phyloP scores from a whole-genome alignment of 2,797 vertebrate genomes.

The Pogoniulus pusillus region DNA sequence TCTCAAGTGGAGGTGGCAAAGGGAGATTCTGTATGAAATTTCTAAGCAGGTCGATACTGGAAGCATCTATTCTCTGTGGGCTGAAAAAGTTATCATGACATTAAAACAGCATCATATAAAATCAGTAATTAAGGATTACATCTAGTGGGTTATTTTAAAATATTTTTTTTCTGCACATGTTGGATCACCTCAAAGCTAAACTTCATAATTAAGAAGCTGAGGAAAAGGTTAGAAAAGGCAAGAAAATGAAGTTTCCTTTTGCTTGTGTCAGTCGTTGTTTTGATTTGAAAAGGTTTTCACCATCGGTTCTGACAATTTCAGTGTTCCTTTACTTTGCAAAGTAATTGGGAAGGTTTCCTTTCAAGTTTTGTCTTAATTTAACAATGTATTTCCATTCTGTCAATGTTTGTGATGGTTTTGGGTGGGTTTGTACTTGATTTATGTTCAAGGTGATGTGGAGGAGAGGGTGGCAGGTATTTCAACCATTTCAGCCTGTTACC shows the following conservation, averaged over 20 bases:
- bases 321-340: background rate
- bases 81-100: background rate
- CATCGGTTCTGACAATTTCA: background rate
- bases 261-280: background rate
- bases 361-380: background rate
- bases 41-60: background rate
- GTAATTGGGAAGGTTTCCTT: background rate
- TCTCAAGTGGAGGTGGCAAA: background rate
- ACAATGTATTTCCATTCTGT: background rate
- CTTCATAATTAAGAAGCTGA: background rate
- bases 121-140: background rate
- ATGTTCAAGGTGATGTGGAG: fast-evolving
- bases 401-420: fast-evolving
- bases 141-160: background rate
- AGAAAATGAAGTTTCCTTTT: background rate
- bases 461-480: background rate
- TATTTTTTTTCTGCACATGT: background rate
- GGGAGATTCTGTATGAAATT: slow-evolving; percentile 3
- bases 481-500: background rate
- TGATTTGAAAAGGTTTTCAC: background rate
- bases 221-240: background rate
- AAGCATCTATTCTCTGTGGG: background rate
- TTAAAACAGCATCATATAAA: background rate
- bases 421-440: background rate
- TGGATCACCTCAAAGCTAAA: background rate